These are phyloP conservation scores for Orthonevra nobilis DNA, from an alignment of 2,888 invertebrate genomes.

Conservation along the genomic window DNA sequence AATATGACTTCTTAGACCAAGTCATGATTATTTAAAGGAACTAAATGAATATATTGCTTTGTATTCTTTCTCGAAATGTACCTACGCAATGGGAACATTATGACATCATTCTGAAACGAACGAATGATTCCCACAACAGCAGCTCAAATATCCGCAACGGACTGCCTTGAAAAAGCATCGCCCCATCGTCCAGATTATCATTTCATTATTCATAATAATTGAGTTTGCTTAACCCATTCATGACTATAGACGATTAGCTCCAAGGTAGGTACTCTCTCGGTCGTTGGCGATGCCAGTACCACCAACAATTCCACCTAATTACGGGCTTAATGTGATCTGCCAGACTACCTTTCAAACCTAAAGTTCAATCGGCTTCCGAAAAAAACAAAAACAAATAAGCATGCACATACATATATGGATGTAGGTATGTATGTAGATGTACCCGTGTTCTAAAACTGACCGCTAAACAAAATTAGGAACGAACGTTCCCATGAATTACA, in stretches of 20 bases:
- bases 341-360: slow-evolving; percentile 48
- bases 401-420: no score
- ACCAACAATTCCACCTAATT: slow-evolving; percentile 54
- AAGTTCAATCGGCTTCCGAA: slow-evolving; percentile 65
- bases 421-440: no score
- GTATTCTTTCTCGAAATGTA: no score
- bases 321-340: slow-evolving; percentile 51
- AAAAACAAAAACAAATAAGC: slow-evolving; percentile 25
- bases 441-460: slow-evolving; percentile 34
- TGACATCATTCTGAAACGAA: slow-evolving; percentile 7
- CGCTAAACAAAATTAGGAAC: slow-evolving; percentile 14
- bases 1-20: no score
- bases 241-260: slow-evolving; percentile 31
- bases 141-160: background rate
- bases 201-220: slow-evolving; percentile 31
- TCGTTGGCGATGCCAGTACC: slow-evolving; percentile 14
- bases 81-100: no score
- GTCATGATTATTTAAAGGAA: no score
- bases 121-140: background rate
- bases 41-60: no score
- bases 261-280: slow-evolving; percentile 33
- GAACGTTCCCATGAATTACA: slow-evolving; percentile 35
- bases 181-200: slow-evolving; percentile 8
- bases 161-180: background rate
- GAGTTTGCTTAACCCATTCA: slow-evolving; percentile 35